phyloP scores from a whole-genome alignment of 2,888 invertebrate species.

The Diaperis boleti region DNA sequence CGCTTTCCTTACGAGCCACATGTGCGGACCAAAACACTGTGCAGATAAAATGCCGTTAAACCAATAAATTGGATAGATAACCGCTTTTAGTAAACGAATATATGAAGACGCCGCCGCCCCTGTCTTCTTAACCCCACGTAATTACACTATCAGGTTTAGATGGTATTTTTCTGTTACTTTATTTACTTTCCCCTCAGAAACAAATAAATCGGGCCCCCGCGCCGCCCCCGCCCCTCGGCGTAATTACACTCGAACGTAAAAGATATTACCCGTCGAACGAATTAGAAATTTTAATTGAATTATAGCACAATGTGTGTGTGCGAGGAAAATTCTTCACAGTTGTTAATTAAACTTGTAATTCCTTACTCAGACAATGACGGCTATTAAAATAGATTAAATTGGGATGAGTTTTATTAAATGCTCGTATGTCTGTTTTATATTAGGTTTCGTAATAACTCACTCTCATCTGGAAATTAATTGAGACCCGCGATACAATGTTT shows the following conservation, averaged over 20 bases:
- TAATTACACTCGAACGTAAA: conserved; percentile 58
- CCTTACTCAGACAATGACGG: conserved; percentile 65
- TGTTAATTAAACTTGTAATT: conserved; percentile 67
- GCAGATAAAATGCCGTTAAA: conserved; percentile 58
- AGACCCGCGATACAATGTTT: conserved; percentile 49
- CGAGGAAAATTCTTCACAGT: conserved; percentile 57
- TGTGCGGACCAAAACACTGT: conserved; percentile 48
- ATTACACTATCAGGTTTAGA: no score
- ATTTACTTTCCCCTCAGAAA: no score
- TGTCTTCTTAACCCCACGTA: no score
- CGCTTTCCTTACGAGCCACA: conserved; percentile 46
- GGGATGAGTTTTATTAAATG: conserved; percentile 66
- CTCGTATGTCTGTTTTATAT: conserved; percentile 62
- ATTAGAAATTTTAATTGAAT: conserved; percentile 60
- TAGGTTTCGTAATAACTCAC: conserved; percentile 59
- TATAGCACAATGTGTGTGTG: conserved; percentile 55
- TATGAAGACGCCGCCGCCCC: conserved; percentile 52
- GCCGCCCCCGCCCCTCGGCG: conserved; percentile 43
- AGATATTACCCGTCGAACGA: conserved; percentile 60
- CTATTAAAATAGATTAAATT: conserved; percentile 67
- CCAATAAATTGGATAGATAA: conserved; percentile 59
- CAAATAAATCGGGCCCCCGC: no score
- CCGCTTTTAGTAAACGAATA: conserved; percentile 57
- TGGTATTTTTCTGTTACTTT: no score
- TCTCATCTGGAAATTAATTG: conserved; percentile 60